Evolutionary conservation across 2,888 invertebrate genomes (phyloP).

Genomic region (Sarcophaga carnaria): DNA sequence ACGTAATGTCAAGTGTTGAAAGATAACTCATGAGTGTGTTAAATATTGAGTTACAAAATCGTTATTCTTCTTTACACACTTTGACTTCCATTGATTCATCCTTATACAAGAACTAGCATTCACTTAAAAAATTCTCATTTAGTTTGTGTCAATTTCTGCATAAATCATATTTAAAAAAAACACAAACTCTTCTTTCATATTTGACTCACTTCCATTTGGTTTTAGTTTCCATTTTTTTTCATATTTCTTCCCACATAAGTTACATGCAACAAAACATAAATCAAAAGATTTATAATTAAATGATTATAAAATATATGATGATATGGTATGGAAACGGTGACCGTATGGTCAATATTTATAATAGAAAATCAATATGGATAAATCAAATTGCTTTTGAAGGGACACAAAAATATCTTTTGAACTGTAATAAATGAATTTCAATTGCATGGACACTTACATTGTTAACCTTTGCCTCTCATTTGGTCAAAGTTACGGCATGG

Average conservation of each 20-base stretch:
- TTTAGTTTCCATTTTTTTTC: slow-evolving; percentile 10
- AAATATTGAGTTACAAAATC: background rate
- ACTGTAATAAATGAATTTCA: too few relatives aligned
- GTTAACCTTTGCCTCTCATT: too few relatives aligned
- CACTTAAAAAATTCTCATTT: slow-evolving; percentile 32
- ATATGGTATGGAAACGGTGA: background rate
- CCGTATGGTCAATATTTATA: slow-evolving; percentile 19
- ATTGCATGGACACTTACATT: too few relatives aligned
- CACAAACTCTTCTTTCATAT: slow-evolving; percentile 19
- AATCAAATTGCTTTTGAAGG: slow-evolving; percentile 10
- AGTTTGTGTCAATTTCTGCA: slow-evolving; percentile 49
- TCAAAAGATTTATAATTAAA: slow-evolving; percentile 57
- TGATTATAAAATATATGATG: background rate
- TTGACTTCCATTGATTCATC: background rate
- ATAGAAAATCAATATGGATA: slow-evolving; percentile 17
- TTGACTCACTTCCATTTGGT: slow-evolving; percentile 34
- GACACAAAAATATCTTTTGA: too few relatives aligned
- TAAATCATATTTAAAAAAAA: slow-evolving; percentile 49
- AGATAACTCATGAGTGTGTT: background rate
- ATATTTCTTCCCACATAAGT: background rate
- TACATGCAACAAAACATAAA: slow-evolving; percentile 33
- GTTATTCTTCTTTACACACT: slow-evolving; percentile 39
- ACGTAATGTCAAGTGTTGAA: slow-evolving; percentile 7
- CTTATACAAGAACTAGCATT: background rate
- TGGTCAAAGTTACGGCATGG: too few relatives aligned